Base-by-base conservation (phyloP, 2,888 invertebrate species). In the Phaedon cochleariae region DNA sequence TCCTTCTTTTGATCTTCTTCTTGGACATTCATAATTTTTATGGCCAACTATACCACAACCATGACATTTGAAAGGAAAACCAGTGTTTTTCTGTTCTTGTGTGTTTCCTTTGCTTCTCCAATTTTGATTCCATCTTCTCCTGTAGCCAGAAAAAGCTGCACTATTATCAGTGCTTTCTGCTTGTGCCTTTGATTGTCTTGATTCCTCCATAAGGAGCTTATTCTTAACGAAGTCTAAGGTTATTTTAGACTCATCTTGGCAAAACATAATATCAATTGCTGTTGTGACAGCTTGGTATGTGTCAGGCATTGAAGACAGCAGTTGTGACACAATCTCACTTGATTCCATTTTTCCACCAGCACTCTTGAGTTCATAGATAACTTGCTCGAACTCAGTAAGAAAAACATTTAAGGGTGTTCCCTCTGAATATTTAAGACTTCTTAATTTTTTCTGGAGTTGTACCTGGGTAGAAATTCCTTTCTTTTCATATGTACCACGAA, bases 1-100 rank as follows among this genome's bases (percentile, higher is more conserved):
- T 26, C 6, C 26, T 57, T 41, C 51, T n/a, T 53, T 29, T 63
- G 49, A 18, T n/a, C n/a, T n/a, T n/a, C n/a, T n/a, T n/a, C n/a
- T n/a, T n/a, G 41, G 53, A 34, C 64, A 69, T n/a, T 69, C 51
- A n/a, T 17, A 55, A 18, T 48, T 67, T 46, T 62, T 69, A 26
- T 69, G 62, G 9, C 69, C 69, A 10, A 31, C 41, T 4, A 20
- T 22, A 17, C 67, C 67, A 67, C 69, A 69, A 22, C 21, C n/a
- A 46, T 67, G 51, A 46, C 69, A 65, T 55, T 65, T 62, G 41
- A 58, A 64, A 34, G 59, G 62, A 62, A 65, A 62, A n/a, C 15
- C 26, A 26, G n/a, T n/a, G n/a, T n/a, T n/a, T 26, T 5, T 26
- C 4, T 26, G 26, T 6, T 26, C 26, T 55, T n/a, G 21, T 37